Percentiles rank a stretch among this genome's conserved stretches.
phyloP scores from a whole-genome alignment of 2,888 invertebrate genomes.

The Argyresthia albistria region DNA sequence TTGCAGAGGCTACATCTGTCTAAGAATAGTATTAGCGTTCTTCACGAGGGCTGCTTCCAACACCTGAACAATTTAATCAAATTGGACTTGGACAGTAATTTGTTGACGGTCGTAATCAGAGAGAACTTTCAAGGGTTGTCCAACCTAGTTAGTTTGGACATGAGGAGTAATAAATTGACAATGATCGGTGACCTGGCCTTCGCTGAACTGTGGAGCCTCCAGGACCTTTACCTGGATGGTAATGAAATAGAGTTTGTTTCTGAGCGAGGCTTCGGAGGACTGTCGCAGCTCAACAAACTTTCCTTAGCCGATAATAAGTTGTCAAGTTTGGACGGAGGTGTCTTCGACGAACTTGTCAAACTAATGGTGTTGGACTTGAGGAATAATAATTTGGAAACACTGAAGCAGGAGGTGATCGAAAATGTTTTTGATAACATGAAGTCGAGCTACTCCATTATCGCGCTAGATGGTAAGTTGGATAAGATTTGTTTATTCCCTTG shows the following conservation, averaged over 20 bases:
- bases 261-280: slow-evolving; percentile 82
- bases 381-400: slow-evolving; percentile 82
- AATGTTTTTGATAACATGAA: slow-evolving; percentile 80
- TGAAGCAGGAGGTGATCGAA: slow-evolving; percentile 80
- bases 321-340: slow-evolving; percentile 77
- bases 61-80: slow-evolving; percentile 81
- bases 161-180: slow-evolving; percentile 82
- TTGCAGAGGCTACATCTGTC: slow-evolving; percentile 84
- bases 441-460: slow-evolving; percentile 81
- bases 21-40: slow-evolving; percentile 85
- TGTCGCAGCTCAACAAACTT: slow-evolving; percentile 80
- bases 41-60: slow-evolving; percentile 89
- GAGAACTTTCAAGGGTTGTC: slow-evolving; percentile 85
- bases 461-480: slow-evolving; percentile 79
- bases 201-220: slow-evolving; percentile 82
- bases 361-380: slow-evolving; percentile 83
- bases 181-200: slow-evolving; percentile 88
- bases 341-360: slow-evolving; percentile 79
- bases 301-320: slow-evolving; percentile 84
- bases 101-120: slow-evolving; percentile 80
- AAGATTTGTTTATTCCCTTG: not conserved
- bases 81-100: slow-evolving; percentile 84
- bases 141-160: slow-evolving; percentile 79
- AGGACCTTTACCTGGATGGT: slow-evolving; percentile 79
- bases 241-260: slow-evolving; percentile 83